These are phyloP conservation scores for Acanthoscelides obtectus DNA, from an alignment of 2,888 invertebrate genomes.

Conservation along the genomic window DNA sequence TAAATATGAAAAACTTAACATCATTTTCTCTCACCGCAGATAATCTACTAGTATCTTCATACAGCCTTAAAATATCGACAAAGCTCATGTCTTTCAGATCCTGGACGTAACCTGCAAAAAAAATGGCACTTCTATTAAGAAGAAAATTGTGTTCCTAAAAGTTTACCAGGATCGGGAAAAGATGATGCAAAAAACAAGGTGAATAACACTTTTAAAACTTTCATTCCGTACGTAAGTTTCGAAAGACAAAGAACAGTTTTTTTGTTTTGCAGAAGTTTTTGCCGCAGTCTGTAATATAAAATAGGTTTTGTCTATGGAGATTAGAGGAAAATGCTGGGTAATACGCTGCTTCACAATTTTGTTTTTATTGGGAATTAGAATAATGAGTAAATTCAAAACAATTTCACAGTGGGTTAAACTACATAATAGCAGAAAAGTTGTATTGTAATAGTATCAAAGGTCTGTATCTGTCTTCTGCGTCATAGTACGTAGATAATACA, in stretches of 20 bases:
- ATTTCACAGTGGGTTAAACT: neutral
- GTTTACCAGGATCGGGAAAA: neutral
- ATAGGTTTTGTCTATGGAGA: neutral
- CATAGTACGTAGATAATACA: too few species aligned
- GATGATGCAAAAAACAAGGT: neutral
- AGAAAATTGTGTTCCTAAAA: neutral
- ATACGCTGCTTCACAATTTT: neutral
- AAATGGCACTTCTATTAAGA: neutral
- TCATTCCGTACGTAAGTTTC: neutral
- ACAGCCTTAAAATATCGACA: conserved; percentile 13
- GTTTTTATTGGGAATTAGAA: too few species aligned
- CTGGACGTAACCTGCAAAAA: conserved; percentile 11
- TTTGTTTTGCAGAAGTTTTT: neutral
- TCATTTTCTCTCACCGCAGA: conserved; percentile 1
- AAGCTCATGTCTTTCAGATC: conserved; percentile 18
- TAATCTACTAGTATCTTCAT: conserved; percentile 3
- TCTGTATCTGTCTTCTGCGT: too few species aligned
- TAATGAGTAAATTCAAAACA: neutral
- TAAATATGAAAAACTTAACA: neutral
- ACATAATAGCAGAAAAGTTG: neutral
- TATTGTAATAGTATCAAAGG: too few species aligned
- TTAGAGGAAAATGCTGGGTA: neutral
- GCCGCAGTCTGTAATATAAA: neutral
- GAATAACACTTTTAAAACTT: neutral
- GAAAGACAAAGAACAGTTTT: neutral